phyloP scores from a whole-genome alignment of 1,140 invertebrate species.

The Dreissena polymorpha region DNA sequence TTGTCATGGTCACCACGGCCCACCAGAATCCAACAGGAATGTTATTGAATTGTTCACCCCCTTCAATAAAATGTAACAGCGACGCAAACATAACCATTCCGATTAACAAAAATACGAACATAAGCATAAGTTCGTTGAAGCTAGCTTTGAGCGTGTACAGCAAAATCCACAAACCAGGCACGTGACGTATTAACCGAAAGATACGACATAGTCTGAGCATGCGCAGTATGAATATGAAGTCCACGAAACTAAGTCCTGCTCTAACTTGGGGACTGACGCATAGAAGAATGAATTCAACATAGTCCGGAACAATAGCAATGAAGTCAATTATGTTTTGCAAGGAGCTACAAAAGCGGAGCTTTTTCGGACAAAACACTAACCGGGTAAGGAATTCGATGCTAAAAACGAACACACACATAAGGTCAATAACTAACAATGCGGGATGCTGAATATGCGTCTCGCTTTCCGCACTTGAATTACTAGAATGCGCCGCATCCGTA shows the following conservation, averaged over 20 bases:
- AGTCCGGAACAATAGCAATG: conserved; percentile 74
- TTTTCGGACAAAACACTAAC: conserved; percentile 74
- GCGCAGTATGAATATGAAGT: conserved; percentile 89
- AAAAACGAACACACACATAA: conserved; percentile 74
- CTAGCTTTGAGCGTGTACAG: conserved; percentile 99
- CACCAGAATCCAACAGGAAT: conserved; percentile 99
- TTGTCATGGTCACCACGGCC: conserved; percentile 98
- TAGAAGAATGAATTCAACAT: conserved; percentile 70
- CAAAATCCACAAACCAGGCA: conserved; percentile 98
- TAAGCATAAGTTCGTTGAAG: conserved; percentile 98
- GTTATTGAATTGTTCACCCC: conserved; percentile 91
- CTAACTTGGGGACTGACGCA: conserved; percentile 64
- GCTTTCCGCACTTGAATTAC: not conserved
- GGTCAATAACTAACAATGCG: conserved; percentile 71
- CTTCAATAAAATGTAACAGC: conserved; percentile 74
- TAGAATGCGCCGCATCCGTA: not conserved
- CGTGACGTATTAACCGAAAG: conserved; percentile 98
- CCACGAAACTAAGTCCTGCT: conserved; percentile 68
- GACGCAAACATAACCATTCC: conserved; percentile 77
- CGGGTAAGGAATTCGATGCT: conserved; percentile 74
- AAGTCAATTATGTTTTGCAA: conserved; percentile 77
- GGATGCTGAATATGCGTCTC: conserved; percentile 66
- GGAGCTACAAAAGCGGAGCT: conserved; percentile 70
- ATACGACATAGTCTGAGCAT: conserved; percentile 99
- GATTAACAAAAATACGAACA: conserved; percentile 81